Evolutionary conservation across 2,113 vertebrate species (phyloP).

Genomic region (Paramisgurnus dabryanus): DNA sequence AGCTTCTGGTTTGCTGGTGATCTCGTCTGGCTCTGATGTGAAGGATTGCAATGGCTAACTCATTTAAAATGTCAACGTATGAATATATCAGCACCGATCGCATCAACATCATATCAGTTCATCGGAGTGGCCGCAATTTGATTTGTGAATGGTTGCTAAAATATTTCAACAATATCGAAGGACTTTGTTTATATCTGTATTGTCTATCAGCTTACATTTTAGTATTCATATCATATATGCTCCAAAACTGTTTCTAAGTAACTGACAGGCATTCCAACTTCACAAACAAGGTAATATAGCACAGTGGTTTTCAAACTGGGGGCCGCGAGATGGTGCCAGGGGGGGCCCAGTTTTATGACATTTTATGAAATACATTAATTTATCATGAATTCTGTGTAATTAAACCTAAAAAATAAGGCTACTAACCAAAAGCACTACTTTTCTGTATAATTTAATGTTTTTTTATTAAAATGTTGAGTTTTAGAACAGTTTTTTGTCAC

Average conservation of each 20-base stretch:
- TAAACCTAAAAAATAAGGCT: too few species aligned
- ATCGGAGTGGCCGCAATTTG: neutral
- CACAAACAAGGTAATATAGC: neutral
- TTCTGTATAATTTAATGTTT: too few species aligned
- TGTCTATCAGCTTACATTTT: neutral
- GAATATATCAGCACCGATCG: slow-evolving; percentile 53
- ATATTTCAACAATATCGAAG: neutral
- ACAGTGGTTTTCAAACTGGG: too few species aligned
- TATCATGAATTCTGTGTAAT: too few species aligned
- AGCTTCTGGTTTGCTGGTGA: slow-evolving; percentile 47
- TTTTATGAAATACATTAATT: too few species aligned
- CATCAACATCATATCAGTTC: slow-evolving; percentile 21
- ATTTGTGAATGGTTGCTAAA: neutral
- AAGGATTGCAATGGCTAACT: slow-evolving; percentile 50
- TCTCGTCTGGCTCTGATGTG: slow-evolving; percentile 50
- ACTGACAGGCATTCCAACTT: neutral
- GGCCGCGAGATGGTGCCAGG: too few species aligned
- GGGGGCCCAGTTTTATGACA: too few species aligned
- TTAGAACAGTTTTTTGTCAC: too few species aligned
- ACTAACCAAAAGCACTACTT: too few species aligned
- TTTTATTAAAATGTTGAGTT: too few species aligned
- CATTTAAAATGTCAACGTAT: slow-evolving; percentile 58
- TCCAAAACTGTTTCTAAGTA: neutral
- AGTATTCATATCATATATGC: neutral
- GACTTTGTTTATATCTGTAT: neutral